Percentiles rank a stretch among this genome's conserved stretches.
phyloP scores from a whole-genome alignment of 2,797 vertebrate species.

The Cuniculus paca region DNA sequence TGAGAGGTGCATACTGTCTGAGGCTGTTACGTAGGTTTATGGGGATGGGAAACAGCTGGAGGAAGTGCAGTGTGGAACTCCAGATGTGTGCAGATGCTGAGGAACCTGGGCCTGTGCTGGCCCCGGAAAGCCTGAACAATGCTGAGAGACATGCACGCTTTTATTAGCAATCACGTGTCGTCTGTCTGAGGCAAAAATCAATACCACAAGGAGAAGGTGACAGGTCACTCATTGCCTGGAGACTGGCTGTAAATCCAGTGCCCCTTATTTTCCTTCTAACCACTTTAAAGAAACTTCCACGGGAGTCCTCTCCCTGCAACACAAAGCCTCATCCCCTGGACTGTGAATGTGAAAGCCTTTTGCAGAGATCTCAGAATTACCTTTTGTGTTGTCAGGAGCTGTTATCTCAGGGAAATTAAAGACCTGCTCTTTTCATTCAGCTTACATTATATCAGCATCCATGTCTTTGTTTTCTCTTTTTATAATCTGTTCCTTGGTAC shows the following conservation, averaged over 20 bases:
- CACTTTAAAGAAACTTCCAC: neutral
- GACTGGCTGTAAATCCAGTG: slow-evolving; percentile 39
- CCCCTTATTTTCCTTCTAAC: slow-evolving; percentile 61
- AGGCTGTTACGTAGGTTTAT: neutral
- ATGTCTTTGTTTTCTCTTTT: neutral
- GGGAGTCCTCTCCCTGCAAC: neutral
- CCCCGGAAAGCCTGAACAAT: neutral
- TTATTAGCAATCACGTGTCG: neutral
- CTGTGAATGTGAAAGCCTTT: slow-evolving; percentile 71
- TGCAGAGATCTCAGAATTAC: slow-evolving; percentile 65
- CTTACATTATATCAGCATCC: slow-evolving; percentile 53
- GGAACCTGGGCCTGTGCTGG: neutral
- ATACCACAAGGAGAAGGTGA: slow-evolving; percentile 40
- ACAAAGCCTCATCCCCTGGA: slow-evolving; percentile 59
- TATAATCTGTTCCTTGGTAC: slow-evolving; percentile 21
- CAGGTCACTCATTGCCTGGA: slow-evolving; percentile 11
- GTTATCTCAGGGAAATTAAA: slow-evolving; percentile 76
- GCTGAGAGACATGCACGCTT: accelerated
- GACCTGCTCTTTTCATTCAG: slow-evolving; percentile 44
- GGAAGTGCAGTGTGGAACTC: neutral
- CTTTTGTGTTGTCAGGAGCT: slow-evolving; percentile 64
- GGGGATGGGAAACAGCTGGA: neutral
- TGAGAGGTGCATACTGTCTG: neutral
- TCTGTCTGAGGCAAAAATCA: slow-evolving; percentile 29
- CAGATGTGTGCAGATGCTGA: neutral